Evolutionary conservation across 2,888 invertebrate genomes (phyloP).

Genomic region (Helobdella robusta): DNA sequence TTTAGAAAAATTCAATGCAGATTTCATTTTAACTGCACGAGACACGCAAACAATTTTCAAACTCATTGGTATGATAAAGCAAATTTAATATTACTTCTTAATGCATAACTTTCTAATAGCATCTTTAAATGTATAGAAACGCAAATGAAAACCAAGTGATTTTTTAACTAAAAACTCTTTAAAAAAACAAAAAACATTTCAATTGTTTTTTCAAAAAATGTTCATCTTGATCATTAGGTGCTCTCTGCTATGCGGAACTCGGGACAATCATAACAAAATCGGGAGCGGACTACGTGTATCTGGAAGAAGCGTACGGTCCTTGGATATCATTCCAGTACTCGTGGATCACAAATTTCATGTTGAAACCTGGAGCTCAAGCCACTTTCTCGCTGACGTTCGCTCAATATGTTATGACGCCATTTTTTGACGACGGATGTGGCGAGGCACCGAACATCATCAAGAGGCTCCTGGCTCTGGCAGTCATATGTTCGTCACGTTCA

Average conservation of each 20-base stretch:
- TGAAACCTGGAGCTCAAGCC: constrained; percentile 47
- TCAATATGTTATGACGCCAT: constrained; percentile 40
- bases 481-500: constrained; percentile 35
- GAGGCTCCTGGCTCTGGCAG: constrained; percentile 51
- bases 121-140: too few relatives aligned
- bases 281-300: constrained; percentile 70
- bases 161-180: too few relatives aligned
- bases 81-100: too few relatives aligned
- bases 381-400: constrained; percentile 51
- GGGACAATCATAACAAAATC: constrained; percentile 68
- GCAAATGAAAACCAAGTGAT: too few relatives aligned
- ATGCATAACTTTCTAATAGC: too few relatives aligned
- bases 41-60: too few relatives aligned
- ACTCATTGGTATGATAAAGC: too few relatives aligned
- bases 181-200: too few relatives aligned
- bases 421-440: constrained; percentile 39
- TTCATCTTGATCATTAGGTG: too few relatives aligned
- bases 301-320: constrained; percentile 51
- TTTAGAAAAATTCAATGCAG: too few relatives aligned
- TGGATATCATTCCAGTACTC: constrained; percentile 61
- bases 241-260: constrained; percentile 57
- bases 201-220: too few relatives aligned
- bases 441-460: constrained; percentile 25
- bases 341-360: constrained; percentile 48
- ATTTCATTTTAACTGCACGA: too few relatives aligned